Evolutionary conservation across 2,888 invertebrate genomes (phyloP), one percentile per base, ranked within the genome.

Genomic region (Xestia ashworthii): DNA sequence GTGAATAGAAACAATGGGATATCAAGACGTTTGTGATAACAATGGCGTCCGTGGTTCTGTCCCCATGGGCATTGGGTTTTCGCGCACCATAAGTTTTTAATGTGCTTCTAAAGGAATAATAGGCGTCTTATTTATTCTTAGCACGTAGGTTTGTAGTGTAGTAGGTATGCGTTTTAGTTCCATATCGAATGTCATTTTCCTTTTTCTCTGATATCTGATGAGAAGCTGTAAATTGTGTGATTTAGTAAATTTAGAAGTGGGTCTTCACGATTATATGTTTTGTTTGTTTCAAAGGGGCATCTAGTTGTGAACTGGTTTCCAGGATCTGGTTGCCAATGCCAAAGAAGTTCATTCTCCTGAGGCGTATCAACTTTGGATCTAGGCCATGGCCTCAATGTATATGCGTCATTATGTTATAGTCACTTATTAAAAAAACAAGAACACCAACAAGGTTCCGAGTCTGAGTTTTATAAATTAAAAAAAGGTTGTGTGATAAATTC

Each of bases 1-100:
- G 66, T 85, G 82, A 88, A 80, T 83, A 80, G 73, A 76, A 78
- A 88, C 88, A 88, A 88, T 87, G 72, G 82, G 44, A 70, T 82
- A 88, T 80, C 78, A 81, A 88, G 79, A 69, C 74, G 79, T 81
- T 71, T 64, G 73, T 71, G 58, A 80, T 68, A 81, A 88, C 87
- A 88, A 88, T 88, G 65, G 88, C 25, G 72, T 44, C n/a, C 62
- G n/a, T 71, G 32, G 22, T 62, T 73, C 58, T 85, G 77, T 85
- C 79, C 75, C 50, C 71, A 55, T 79, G 73, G 72, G 68, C 65
- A 12, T 60, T 62, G 11, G 22, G 44, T 69, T 60, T 60, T 65
- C 16, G 41, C 38, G 38, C 32, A 75, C 75, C 67, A 68, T 75
- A 64, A 46, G 41, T 72, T 46, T 50, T 55, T 53, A 44, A 53